Percentiles rank a stretch among this genome's conserved stretches.
phyloP scores from a whole-genome alignment of 2,888 invertebrate species.

The Drosophila gaucha region DNA sequence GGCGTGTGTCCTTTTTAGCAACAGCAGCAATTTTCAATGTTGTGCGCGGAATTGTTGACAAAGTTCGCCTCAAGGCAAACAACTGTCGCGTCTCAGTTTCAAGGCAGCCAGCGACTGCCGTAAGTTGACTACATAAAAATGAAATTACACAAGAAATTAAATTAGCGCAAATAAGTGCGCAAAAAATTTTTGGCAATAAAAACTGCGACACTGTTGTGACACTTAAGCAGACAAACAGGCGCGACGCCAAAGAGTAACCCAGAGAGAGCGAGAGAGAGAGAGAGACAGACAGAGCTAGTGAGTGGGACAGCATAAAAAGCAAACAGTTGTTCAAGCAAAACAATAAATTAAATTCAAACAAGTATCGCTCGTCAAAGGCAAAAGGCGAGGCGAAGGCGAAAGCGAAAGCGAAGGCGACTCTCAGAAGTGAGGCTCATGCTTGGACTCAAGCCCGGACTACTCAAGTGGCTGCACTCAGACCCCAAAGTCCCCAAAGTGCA shows the following conservation, averaged over 20 bases:
- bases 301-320: constrained; percentile 23
- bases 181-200: constrained; percentile 67
- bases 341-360: constrained; percentile 76
- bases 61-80: constrained; percentile 78
- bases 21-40: constrained; percentile 72
- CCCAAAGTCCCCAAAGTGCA: constrained; percentile 55
- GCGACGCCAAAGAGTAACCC: constrained; percentile 22
- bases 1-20: constrained; percentile 57
- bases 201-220: constrained; percentile 71
- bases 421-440: constrained; percentile 30
- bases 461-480: constrained; percentile 56
- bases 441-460: constrained; percentile 41
- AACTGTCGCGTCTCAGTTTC: constrained; percentile 63
- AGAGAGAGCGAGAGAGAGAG: background rate
- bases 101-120: constrained; percentile 54
- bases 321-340: constrained; percentile 55
- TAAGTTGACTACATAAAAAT: constrained; percentile 74
- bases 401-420: constrained; percentile 8
- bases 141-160: constrained; percentile 77
- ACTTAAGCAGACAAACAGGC: constrained; percentile 51
- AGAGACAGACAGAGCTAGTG: background rate
- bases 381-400: constrained; percentile 8
- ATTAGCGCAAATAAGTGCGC: constrained; percentile 75
- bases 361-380: constrained; percentile 65
- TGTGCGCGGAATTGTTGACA: constrained; percentile 78